Conservation (phyloP, 2,888 invertebrate genomes). For the Amphipoea oculea region DNA sequence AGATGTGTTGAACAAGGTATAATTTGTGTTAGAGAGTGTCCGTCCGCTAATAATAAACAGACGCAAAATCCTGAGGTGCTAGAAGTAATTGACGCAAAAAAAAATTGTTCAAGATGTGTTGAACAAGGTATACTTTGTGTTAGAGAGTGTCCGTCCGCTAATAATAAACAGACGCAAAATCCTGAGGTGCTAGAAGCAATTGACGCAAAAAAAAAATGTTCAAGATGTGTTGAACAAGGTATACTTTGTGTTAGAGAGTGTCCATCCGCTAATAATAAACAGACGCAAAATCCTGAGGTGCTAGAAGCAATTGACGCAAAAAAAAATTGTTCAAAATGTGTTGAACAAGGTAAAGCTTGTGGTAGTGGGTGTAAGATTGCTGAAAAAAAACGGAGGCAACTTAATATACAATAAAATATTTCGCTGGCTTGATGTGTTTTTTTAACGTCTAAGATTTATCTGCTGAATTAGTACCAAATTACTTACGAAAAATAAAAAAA, state of each 20-base stretch:
- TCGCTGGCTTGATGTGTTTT: not conserved
- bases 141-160: slow-evolving; percentile 71
- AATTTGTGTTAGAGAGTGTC: slow-evolving; percentile 75
- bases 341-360: slow-evolving; percentile 73
- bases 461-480: not conserved
- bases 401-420: slow-evolving; percentile 11
- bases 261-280: slow-evolving; percentile 65
- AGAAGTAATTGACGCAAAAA: slow-evolving; percentile 2
- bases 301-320: slow-evolving; percentile 5
- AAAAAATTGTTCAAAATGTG: slow-evolving; percentile 73
- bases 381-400: slow-evolving; percentile 43
- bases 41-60: slow-evolving; percentile 59
- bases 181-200: not conserved
- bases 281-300: slow-evolving; percentile 4
- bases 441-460: not conserved
- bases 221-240: slow-evolving; percentile 73
- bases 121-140: slow-evolving; percentile 74
- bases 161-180: slow-evolving; percentile 33
- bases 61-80: slow-evolving; percentile 9
- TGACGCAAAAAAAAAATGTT: slow-evolving; percentile 62
- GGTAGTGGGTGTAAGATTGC: slow-evolving; percentile 69
- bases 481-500: not conserved
- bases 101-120: slow-evolving; percentile 73
- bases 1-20: slow-evolving; percentile 74
- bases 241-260: slow-evolving; percentile 74